These are phyloP conservation scores for Lepidostoma basale DNA, from an alignment of 1,140 invertebrate genomes.

Conservation along the genomic window DNA sequence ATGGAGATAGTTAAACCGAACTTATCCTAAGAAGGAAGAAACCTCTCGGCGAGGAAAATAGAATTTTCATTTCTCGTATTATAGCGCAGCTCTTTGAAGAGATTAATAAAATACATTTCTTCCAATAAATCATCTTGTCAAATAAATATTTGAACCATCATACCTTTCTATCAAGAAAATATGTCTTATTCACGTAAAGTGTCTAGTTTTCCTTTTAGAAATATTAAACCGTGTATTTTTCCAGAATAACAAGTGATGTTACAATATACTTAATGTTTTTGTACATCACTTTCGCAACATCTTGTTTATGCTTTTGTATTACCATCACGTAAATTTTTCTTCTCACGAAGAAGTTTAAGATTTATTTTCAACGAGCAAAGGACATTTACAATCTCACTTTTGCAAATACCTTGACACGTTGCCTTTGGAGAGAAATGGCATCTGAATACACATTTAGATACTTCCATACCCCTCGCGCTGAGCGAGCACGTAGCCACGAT, in stretches of 20 bases:
- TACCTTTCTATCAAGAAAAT: neutral
- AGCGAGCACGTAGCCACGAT: too few species aligned
- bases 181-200: neutral
- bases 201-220: conserved; percentile 10
- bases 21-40: too few species aligned
- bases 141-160: neutral
- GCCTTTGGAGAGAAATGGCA: conserved; percentile 23
- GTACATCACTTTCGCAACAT: conserved; percentile 22
- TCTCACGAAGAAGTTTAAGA: conserved; percentile 29
- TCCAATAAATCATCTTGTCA: neutral
- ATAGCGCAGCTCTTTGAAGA: too few species aligned
- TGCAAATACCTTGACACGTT: conserved; percentile 18
- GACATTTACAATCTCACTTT: conserved; percentile 25
- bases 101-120: neutral
- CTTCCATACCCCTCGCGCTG: neutral
- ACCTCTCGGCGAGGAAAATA: too few species aligned
- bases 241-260: conserved; percentile 17
- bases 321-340: conserved; percentile 31
- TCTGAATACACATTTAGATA: conserved; percentile 18
- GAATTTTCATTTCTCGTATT: too few species aligned
- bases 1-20: too few species aligned
- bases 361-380: conserved; percentile 30
- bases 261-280: conserved; percentile 24
- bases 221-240: conserved; percentile 18
- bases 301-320: conserved; percentile 30